Conservation (phyloP, 2,888 invertebrate species). For the Drosophila neonasuta region DNA sequence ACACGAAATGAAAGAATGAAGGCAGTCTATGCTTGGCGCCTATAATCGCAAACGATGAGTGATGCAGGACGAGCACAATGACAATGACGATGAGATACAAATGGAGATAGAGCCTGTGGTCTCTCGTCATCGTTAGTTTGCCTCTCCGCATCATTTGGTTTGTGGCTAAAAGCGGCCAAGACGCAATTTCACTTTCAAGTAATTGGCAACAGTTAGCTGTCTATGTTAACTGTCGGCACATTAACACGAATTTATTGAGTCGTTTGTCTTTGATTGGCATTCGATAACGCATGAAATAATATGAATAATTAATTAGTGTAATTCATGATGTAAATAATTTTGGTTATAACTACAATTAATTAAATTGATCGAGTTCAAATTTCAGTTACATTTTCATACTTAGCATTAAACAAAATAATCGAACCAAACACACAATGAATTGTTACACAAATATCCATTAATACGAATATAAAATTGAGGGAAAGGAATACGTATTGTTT, state of each 20-base stretch:
- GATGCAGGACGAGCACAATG: slow-evolving; percentile 36
- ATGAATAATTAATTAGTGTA: slow-evolving; percentile 57
- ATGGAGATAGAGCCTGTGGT: slow-evolving; percentile 1
- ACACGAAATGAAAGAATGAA: slow-evolving; percentile 82
- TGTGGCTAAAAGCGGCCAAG: slow-evolving; percentile 68
- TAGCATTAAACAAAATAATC: slow-evolving; percentile 48
- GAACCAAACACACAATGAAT: slow-evolving; percentile 19
- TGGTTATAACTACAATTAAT: slow-evolving; percentile 63
- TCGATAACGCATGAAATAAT: slow-evolving; percentile 27
- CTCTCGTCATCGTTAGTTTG: slow-evolving; percentile 37
- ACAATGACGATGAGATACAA: slow-evolving; percentile 30
- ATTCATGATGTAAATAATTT: slow-evolving; percentile 72
- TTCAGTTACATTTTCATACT: slow-evolving; percentile 59
- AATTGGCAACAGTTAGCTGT: slow-evolving; percentile 45
- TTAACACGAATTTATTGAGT: slow-evolving; percentile 58
- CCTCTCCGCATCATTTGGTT: slow-evolving; percentile 56
- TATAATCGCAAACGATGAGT: slow-evolving; percentile 77
- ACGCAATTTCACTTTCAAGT: slow-evolving; percentile 47
- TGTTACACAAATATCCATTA: slow-evolving; percentile 39
- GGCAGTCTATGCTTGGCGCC: slow-evolving; percentile 68
- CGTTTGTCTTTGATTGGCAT: slow-evolving; percentile 40
- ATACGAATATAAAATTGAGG: slow-evolving; percentile 20
- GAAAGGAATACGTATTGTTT: slow-evolving; percentile 20
- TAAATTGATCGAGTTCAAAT: slow-evolving; percentile 65
- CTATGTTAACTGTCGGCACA: slow-evolving; percentile 37